Base-by-base conservation (phyloP, 92 coral and sea anemone species). In the Paragorgia papillata region DNA sequence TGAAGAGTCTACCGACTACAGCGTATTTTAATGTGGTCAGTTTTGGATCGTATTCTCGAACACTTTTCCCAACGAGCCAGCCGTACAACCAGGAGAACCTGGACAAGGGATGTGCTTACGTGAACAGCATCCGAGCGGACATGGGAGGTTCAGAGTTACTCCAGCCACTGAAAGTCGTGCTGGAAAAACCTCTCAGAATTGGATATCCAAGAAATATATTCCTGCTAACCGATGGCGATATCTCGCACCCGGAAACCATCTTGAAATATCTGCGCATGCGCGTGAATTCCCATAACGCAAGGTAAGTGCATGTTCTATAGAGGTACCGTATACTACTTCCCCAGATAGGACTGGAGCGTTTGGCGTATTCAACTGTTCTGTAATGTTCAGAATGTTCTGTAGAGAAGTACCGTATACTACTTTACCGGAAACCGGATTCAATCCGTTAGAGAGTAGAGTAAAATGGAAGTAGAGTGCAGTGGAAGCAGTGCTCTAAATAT, bases 81-180 rank as follows among this genome's bases (percentile, higher is more conserved):
- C 66, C 75, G 6, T 90, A 90, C 65, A 62, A 50, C 74, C 96
- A 90, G 39, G 85, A 85, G 13, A 90, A 64, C 39, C 46, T 87
- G 19, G 91, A 85, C 17, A 88, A 88, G 63, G 97, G 91, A 0
- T 82, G 89, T 19, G 80, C 65, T 9, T 93, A 90, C 15, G 85
- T 93, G 30, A 86, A 90, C 62, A 90, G 89, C 73, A 91, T 93
- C 90, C 67, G 92, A 20, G 97, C 97, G 5, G 97, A 90, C 31
- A 86, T 93, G 5, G 97, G 97, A 1, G 97, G 97, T 3, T 82
- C 99, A 0, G 92, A 95, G 66, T 84, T 95, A 15, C 63, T 95
- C 59, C 81, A 89, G 8, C 97, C 99, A 0, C 60, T 95, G 62
- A 89, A 87, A 39, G 89, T 89, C 44, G 84, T 95, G 76, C 88